Percentiles rank a stretch among this genome's conserved stretches.
Conservation (phyloP, 2,888 invertebrate genomes). For the Eumacrocentrus americanus region DNA sequence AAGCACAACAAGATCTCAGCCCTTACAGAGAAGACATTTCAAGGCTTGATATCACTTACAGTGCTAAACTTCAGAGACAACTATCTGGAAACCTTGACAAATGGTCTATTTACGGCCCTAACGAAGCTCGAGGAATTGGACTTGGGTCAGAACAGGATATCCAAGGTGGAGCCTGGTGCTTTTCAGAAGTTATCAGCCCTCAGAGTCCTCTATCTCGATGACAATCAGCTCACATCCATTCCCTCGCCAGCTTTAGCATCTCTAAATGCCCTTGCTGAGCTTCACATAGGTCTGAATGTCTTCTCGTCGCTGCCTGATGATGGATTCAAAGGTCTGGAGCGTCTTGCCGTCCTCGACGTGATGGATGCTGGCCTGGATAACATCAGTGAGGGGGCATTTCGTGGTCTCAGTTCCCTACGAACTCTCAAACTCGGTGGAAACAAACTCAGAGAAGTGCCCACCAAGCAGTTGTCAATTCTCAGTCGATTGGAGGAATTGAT, state of each 20-base stretch:
- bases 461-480: slow-evolving; percentile 73
- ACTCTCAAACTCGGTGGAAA: slow-evolving; percentile 82
- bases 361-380: slow-evolving; percentile 81
- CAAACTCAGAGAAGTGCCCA: slow-evolving; percentile 76
- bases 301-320: slow-evolving; percentile 78
- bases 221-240: slow-evolving; percentile 79
- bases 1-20: slow-evolving; percentile 86
- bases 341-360: slow-evolving; percentile 77
- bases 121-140: slow-evolving; percentile 83
- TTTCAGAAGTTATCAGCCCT: slow-evolving; percentile 79
- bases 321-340: slow-evolving; percentile 78
- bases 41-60: slow-evolving; percentile 77
- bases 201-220: slow-evolving; percentile 81
- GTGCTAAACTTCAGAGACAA: slow-evolving; percentile 83
- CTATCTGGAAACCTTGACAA: slow-evolving; percentile 78
- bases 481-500: slow-evolving; percentile 79
- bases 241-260: slow-evolving; percentile 77
- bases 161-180: slow-evolving; percentile 77
- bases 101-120: slow-evolving; percentile 75
- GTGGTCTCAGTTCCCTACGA: slow-evolving; percentile 77
- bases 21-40: slow-evolving; percentile 79
- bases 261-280: slow-evolving; percentile 79
- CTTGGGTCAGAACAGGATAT: slow-evolving; percentile 84
- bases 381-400: slow-evolving; percentile 77
- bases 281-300: slow-evolving; percentile 83